Conservation (phyloP, 2,797 vertebrate species). For the Catharus ustulatus region DNA sequence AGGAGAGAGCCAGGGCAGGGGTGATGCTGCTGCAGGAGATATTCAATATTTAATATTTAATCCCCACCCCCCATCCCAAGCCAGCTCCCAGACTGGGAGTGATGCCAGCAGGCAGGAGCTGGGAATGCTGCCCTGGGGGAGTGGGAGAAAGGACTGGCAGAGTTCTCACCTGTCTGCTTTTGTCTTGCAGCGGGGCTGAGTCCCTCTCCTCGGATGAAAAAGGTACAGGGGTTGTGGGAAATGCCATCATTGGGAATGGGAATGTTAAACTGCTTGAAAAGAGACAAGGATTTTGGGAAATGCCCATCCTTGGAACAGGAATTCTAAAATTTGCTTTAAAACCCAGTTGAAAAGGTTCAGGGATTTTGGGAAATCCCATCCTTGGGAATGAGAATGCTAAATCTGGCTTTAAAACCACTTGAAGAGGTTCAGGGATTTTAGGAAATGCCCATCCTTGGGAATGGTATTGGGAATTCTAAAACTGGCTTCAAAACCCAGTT, state of each 20-base stretch:
- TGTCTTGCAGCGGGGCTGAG: conserved; percentile 49
- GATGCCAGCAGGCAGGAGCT: background rate
- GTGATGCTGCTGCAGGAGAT: background rate
- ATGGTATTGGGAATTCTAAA: too few species aligned
- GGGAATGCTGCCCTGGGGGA: background rate
- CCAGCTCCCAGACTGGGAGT: background rate
- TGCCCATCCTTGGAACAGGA: too few species aligned
- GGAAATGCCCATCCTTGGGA: too few species aligned
- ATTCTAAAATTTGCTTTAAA: too few species aligned
- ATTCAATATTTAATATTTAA: background rate
- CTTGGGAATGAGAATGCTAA: too few species aligned
- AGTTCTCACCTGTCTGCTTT: background rate
- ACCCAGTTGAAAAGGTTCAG: too few species aligned
- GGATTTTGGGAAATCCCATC: too few species aligned
- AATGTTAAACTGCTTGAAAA: background rate
- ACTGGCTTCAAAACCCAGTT: background rate
- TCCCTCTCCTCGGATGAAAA: conserved; percentile 49
- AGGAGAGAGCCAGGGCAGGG: background rate
- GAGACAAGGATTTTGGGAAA: background rate
- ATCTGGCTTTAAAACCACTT: too few species aligned
- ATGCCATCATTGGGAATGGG: background rate
- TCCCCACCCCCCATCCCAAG: background rate
- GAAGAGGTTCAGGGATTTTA: too few species aligned
- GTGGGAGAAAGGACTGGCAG: accelerated
- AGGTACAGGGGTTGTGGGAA: background rate